These are phyloP conservation scores for Heteromurus nitidus DNA, from an alignment of 2,888 invertebrate genomes.

Conservation along the genomic window DNA sequence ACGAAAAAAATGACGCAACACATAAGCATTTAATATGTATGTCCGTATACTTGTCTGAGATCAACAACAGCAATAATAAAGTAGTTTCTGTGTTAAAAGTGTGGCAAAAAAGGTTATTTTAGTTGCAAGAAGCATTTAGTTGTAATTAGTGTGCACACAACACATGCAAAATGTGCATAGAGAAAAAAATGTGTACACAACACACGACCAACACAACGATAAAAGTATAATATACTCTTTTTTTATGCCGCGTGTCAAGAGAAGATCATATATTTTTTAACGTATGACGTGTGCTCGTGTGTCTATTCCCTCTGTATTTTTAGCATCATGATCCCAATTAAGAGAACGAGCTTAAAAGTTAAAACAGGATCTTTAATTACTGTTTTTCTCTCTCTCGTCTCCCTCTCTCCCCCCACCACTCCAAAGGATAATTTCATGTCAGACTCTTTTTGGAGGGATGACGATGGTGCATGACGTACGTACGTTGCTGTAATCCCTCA, in stretches of 20 bases:
- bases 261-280: not conserved
- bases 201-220: too few species aligned
- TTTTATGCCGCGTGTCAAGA: not conserved
- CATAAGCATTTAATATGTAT: too few species aligned
- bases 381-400: slow-evolving; percentile 21
- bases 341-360: slow-evolving; percentile 2
- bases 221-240: not conserved
- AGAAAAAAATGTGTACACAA: not conserved
- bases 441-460: too few species aligned
- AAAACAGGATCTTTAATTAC: slow-evolving; percentile 66
- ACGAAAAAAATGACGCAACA: too few species aligned
- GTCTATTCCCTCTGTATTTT: not conserved
- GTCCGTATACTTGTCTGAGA: too few species aligned
- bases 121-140: too few species aligned
- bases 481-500: slow-evolving; percentile 35
- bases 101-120: too few species aligned
- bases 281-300: not conserved
- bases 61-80: too few species aligned
- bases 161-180: too few species aligned
- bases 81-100: too few species aligned
- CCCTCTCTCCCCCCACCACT: too few species aligned
- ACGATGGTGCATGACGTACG: not conserved
- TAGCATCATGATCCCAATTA: slow-evolving; percentile 12
- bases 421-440: too few species aligned
- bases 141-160: slow-evolving; percentile 7